These are phyloP conservation scores for Nerophis ophidion DNA, from an alignment of 2,113 vertebrate species.

Conservation along the genomic window DNA sequence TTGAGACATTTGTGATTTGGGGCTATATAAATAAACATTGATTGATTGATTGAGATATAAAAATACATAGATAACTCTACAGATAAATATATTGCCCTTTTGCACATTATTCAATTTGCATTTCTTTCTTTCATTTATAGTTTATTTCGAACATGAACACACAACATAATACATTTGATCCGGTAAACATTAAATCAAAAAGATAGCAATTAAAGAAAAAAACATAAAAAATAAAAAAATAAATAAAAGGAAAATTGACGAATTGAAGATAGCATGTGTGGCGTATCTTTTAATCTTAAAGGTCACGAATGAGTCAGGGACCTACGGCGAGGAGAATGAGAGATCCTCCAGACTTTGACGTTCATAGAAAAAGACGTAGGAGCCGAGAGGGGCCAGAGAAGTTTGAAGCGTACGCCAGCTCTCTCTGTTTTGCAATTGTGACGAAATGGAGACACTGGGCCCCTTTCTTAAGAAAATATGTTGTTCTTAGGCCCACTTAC, in stretches of 20 bases:
- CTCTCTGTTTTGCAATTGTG: slow-evolving; percentile 32
- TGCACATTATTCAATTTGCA: too few species aligned
- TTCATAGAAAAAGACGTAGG: slow-evolving; percentile 42
- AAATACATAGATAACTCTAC: too few species aligned
- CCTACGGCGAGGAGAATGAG: slow-evolving; percentile 36
- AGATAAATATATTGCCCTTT: too few species aligned
- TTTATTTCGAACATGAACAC: slow-evolving; percentile 38
- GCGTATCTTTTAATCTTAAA: slow-evolving; percentile 58
- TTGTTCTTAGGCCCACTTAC: too few species aligned
- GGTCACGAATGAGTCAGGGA: slow-evolving; percentile 51
- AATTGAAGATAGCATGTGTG: slow-evolving; percentile 46
- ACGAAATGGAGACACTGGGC: slow-evolving; percentile 9
- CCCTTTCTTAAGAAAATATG: too few species aligned
- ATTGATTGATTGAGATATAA: too few species aligned
- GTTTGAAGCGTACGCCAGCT: slow-evolving; percentile 15
- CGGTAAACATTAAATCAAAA: slow-evolving; percentile 52
- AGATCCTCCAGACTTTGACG: slow-evolving; percentile 42
- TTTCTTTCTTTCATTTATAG: too few species aligned
- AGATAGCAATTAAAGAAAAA: slow-evolving; percentile 7
- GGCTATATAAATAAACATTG: too few species aligned
- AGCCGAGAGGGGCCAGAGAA: slow-evolving; percentile 11
- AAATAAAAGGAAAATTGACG: slow-evolving; percentile 14
- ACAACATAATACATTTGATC: slow-evolving; percentile 33
- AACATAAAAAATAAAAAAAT: slow-evolving; percentile 8
- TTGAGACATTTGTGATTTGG: too few species aligned